Evolutionary conservation across 2,888 invertebrate genomes (phyloP).

Genomic region (Tachina lurida): DNA sequence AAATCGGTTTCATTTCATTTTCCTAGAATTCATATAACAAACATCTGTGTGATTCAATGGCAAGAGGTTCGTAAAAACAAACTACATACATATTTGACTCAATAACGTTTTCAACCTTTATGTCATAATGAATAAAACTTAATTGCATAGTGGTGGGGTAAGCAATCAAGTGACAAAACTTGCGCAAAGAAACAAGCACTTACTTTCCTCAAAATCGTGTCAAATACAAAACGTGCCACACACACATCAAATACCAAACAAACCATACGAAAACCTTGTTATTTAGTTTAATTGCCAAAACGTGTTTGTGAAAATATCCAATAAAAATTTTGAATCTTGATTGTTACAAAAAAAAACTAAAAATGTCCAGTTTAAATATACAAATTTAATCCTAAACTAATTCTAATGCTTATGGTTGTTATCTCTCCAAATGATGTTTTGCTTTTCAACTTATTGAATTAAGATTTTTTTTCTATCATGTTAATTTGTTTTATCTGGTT

Average conservation of each 20-base stretch:
- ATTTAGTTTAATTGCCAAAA: conserved; percentile 49
- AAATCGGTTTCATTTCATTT: too few species aligned
- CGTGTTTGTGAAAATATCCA: conserved; percentile 35
- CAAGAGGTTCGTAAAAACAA: not conserved
- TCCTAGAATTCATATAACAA: too few species aligned
- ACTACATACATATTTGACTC: not conserved
- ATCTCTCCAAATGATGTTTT: conserved; percentile 31
- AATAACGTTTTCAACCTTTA: not conserved
- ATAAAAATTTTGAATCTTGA: conserved; percentile 30
- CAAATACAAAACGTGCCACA: conserved; percentile 15
- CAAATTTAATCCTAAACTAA: not conserved
- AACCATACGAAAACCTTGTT: conserved; percentile 1
- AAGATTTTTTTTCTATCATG: conserved; percentile 22
- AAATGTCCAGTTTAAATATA: not conserved
- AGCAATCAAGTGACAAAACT: conserved; percentile 13
- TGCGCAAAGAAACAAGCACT: not conserved
- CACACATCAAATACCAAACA: not conserved
- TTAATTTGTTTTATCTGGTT: conserved; percentile 55
- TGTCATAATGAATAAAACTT: not conserved
- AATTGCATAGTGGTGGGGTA: not conserved
- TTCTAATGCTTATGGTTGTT: conserved; percentile 1
- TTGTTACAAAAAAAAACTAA: conserved; percentile 9
- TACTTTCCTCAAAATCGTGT: conserved; percentile 35
- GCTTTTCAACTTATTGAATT: not conserved
- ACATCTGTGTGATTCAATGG: not conserved